These are phyloP conservation scores for Oreochromis spilurus DNA, from an alignment of 2,113 vertebrate species.

Conservation along the genomic window DNA sequence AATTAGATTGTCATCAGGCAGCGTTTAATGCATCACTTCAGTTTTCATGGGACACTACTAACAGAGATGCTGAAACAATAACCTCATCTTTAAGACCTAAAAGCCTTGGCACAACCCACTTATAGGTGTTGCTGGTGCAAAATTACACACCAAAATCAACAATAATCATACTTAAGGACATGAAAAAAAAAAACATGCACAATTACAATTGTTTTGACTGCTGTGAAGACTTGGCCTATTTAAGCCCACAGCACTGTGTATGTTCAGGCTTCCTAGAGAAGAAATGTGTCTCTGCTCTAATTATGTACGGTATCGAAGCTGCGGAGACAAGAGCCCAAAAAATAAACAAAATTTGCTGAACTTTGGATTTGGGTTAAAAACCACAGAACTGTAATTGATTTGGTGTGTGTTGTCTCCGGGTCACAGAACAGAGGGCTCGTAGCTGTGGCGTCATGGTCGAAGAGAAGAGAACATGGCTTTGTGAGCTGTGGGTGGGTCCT, in stretches of 20 bases:
- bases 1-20: slow-evolving; percentile 74
- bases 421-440: slow-evolving; percentile 69
- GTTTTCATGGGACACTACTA: slow-evolving; percentile 18
- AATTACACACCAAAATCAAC: background rate
- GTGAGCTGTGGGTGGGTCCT: slow-evolving; percentile 62
- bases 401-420: slow-evolving; percentile 66
- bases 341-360: slow-evolving; percentile 54
- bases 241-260: background rate
- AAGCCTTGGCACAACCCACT: background rate
- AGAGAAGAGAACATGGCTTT: slow-evolving; percentile 59
- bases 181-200: background rate
- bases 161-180: background rate
- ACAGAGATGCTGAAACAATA: background rate
- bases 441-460: slow-evolving; percentile 44
- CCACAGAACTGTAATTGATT: slow-evolving; percentile 74
- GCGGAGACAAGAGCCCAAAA: slow-evolving; percentile 27
- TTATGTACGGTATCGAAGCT: slow-evolving; percentile 34
- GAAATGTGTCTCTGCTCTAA: slow-evolving; percentile 28
- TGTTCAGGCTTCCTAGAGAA: background rate
- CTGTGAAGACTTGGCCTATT: background rate
- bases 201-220: background rate
- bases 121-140: background rate
- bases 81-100: background rate
- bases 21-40: slow-evolving; percentile 67
- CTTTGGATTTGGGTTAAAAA: slow-evolving; percentile 45